These are phyloP conservation scores for Junonia oenone DNA, from an alignment of 2,888 invertebrate genomes.

Conservation along the genomic window DNA sequence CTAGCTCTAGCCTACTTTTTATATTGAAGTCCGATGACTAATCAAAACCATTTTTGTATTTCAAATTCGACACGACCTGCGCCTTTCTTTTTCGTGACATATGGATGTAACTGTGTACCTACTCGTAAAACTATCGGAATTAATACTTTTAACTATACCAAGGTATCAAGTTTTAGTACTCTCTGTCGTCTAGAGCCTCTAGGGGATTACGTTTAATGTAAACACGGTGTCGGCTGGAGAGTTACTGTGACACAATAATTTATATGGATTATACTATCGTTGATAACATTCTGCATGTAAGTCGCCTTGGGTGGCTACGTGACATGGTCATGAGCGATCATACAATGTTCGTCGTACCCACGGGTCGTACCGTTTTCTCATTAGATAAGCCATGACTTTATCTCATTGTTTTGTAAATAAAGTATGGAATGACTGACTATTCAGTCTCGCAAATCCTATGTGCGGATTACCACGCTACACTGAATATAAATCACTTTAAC, in stretches of 20 bases:
- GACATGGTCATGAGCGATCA: conserved; percentile 40
- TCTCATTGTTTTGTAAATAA: conserved; percentile 17
- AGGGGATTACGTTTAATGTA: neutral
- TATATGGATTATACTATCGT: conserved; percentile 18
- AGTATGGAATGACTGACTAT: neutral
- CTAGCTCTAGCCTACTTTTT: neutral
- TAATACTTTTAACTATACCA: neutral
- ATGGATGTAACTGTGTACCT: neutral
- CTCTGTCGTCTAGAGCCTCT: neutral
- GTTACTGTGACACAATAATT: conserved; percentile 19
- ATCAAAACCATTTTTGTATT: neutral
- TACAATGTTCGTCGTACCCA: no score
- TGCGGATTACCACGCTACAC: neutral
- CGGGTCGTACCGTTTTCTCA: conserved; percentile 34
- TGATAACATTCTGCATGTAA: conserved; percentile 20
- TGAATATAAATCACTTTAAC: neutral
- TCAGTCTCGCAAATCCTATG: neutral
- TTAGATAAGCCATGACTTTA: conserved; percentile 38
- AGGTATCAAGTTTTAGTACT: neutral
- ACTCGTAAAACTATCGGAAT: neutral
- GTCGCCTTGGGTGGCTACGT: conserved; percentile 34
- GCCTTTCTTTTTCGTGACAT: neutral
- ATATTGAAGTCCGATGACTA: neutral
- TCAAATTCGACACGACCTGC: neutral
- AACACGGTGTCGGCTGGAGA: conserved; percentile 14